A percentile compares a stretch with the other conserved stretches of the same genome.
These are phyloP conservation scores for Pygoscelis antarcticus DNA, from an alignment of 2,113 vertebrate species.

Conservation along the genomic window DNA sequence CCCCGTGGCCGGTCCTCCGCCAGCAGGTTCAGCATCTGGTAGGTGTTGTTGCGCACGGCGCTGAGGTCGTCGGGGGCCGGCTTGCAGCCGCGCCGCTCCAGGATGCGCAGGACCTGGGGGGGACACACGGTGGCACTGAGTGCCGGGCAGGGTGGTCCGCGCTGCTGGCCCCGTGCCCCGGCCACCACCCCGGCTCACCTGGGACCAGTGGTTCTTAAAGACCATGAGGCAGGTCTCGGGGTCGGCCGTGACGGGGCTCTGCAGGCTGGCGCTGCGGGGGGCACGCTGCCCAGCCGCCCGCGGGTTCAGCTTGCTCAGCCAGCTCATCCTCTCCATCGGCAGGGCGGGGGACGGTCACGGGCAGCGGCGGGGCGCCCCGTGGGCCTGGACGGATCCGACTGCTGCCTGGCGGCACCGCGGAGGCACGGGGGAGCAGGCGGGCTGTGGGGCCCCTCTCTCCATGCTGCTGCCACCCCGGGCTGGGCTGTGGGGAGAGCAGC, in stretches of 20 bases:
- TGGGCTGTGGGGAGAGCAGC: neutral
- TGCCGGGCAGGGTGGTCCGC: accelerated
- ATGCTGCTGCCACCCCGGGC: neutral
- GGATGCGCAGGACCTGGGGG: constrained; percentile 84
- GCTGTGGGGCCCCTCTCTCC: neutral
- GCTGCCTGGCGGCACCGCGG: neutral
- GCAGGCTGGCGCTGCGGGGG: constrained; percentile 75
- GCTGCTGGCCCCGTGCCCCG: accelerated
- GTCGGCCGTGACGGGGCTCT: constrained; percentile 87
- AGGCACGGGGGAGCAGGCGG: neutral
- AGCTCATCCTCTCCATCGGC: constrained; percentile 87
- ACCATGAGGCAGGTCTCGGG: constrained; percentile 97
- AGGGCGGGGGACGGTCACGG: neutral
- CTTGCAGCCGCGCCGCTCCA: constrained; percentile 81
- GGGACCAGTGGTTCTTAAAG: constrained; percentile 96
- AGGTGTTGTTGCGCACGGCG: constrained; percentile 91
- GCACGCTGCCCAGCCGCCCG: constrained; percentile 78
- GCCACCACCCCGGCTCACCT: constrained; percentile 74
- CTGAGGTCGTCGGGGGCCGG: constrained; percentile 86
- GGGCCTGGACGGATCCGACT: neutral
- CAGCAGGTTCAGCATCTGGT: constrained; percentile 93
- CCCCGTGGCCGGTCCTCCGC: constrained; percentile 85
- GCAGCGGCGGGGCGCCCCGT: neutral
- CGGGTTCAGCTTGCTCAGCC: constrained; percentile 92
- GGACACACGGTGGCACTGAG: neutral